Percentiles rank a stretch among this genome's conserved stretches.
These are phyloP conservation scores for Gymnocheta viridis DNA, from an alignment of 2,888 invertebrate genomes.

Conservation along the genomic window DNA sequence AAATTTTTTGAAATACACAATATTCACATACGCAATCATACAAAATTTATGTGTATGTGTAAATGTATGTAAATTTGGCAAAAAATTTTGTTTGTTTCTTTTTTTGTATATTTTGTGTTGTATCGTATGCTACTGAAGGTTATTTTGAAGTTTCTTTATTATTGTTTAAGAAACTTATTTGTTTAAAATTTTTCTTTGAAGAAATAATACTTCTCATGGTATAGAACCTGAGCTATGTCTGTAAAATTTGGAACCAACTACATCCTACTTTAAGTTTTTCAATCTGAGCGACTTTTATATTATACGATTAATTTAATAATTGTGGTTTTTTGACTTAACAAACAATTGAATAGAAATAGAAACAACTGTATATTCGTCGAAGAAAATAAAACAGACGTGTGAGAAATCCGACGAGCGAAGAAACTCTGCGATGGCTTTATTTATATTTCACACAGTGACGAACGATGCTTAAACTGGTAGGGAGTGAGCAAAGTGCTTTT, in stretches of 20 bases:
- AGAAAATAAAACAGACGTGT: no score
- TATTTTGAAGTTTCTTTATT: constrained; percentile 52
- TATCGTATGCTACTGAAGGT: constrained; percentile 50
- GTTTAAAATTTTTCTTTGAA: neutral
- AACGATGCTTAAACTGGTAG: no score
- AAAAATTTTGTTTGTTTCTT: neutral
- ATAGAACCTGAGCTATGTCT: constrained; percentile 24
- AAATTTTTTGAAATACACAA: constrained; percentile 28
- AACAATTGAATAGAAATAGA: no score
- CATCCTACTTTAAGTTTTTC: no score
- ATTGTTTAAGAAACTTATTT: constrained; percentile 34
- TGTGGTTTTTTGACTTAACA: no score
- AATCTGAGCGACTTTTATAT: no score
- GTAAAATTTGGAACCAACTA: constrained; percentile 3
- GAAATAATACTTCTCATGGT: neutral
- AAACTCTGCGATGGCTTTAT: no score
- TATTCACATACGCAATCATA: constrained; percentile 60
- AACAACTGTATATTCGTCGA: no score
- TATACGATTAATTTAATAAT: no score
- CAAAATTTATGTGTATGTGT: neutral
- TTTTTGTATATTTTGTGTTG: neutral
- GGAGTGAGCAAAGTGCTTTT: no score
- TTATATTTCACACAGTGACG: no score
- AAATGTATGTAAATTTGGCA: neutral
- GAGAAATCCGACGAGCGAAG: no score